A percentile compares a stretch with the other conserved stretches of the same genome.
These are phyloP conservation scores for Virgularia gustaviana DNA, from an alignment of 92 coral and sea anemone genomes.

Conservation along the genomic window DNA sequence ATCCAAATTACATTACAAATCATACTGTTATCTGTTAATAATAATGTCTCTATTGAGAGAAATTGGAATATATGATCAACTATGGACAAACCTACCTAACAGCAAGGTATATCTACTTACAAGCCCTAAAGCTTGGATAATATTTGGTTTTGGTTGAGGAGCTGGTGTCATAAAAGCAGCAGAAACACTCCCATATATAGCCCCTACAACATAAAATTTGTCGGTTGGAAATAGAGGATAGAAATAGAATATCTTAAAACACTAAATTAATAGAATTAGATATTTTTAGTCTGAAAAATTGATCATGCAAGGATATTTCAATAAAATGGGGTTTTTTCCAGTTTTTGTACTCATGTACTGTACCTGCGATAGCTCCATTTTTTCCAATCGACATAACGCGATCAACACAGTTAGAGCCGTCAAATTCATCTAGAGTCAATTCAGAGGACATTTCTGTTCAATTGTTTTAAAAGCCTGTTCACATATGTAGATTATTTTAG, in stretches of 20 bases:
- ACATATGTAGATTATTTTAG: not conserved
- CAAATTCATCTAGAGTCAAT: slow-evolving; percentile 80
- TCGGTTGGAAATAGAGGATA: not conserved
- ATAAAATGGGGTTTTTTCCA: not conserved
- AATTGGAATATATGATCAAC: no score
- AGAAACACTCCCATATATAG: slow-evolving; percentile 74
- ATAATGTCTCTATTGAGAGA: no score
- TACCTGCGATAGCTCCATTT: slow-evolving; percentile 82
- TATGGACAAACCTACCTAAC: slow-evolving; percentile 63
- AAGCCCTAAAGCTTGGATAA: slow-evolving; percentile 78
- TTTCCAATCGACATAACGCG: slow-evolving; percentile 72
- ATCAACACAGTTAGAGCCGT: slow-evolving; percentile 68
- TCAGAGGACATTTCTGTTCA: slow-evolving; percentile 38
- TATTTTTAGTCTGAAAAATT: not conserved
- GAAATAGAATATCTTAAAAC: not conserved
- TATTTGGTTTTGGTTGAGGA: slow-evolving; percentile 93
- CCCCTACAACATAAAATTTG: slow-evolving; percentile 53
- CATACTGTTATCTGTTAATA: no score
- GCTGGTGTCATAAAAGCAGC: slow-evolving; percentile 83
- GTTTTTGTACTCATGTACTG: slow-evolving; percentile 15
- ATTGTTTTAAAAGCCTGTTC: not conserved
- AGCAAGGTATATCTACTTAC: slow-evolving; percentile 78
- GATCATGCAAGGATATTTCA: not conserved
- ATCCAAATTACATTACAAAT: no score
- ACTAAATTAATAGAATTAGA: not conserved